Base-by-base conservation (phyloP, 2,797 vertebrate genomes). In the Choloepus didactylus region DNA sequence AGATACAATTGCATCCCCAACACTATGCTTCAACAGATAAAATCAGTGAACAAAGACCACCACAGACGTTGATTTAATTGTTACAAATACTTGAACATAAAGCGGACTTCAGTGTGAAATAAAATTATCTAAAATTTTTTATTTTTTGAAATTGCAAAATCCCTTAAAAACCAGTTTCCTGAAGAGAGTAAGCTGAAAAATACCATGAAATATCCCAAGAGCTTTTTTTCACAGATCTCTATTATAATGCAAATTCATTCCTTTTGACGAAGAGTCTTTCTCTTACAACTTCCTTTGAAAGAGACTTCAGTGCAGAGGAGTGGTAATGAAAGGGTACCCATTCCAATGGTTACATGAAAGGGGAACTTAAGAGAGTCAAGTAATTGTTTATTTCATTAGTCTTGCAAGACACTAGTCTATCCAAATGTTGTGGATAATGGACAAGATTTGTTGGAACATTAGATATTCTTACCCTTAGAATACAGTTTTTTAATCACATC, bases 401-500 rank as follows among this genome's bases (percentile, higher is more conserved):
- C n/a, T 88, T 90, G 11, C 49, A 95, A 82, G 62, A 81, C 21
- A 9, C 35, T 9, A 15, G 0, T 80, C 38, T 81, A 51, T 44
- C 14, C 54, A 72, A 49, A 31, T 29, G 35, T 54, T 21, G 70
- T 70, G 19, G 69, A 49, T 21, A 88, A 87, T 0, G 93, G 44
- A 76, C 83, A 54, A 60, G 80, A 8, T 54, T 77, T 64, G 46
- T 38, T 92, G 29, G 46, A 94, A 86, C 31, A 49, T 54, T 66
- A 88, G 46, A 23, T 83, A 66, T 77, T 86, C 41, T 69, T n/a
- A 62, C 21, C 76, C 86, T 97, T 96, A 97, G 87, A 98, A 97
- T 70, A 97, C 69, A 97, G 83, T 46, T 93, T 87, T 84, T 84
- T 49, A 89, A 96, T 96, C 87, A 25, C 80, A 96, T 95, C 81